Base-by-base conservation (phyloP, 2,113 vertebrate species). In the Gavia stellata region DNA sequence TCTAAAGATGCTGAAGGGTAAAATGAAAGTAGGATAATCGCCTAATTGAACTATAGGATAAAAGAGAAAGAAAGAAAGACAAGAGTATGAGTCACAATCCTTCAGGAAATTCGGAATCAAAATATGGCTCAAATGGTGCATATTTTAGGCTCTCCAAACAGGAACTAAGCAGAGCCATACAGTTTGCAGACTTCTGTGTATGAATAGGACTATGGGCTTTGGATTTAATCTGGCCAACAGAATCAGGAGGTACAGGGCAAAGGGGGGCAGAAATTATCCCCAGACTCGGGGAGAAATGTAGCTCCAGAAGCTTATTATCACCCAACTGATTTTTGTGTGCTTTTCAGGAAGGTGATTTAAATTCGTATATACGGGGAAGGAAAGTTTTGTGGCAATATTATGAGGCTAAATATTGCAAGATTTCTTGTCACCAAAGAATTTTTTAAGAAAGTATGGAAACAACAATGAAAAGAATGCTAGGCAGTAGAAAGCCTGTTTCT, bases 1-100 rank as follows among this genome's bases (percentile, higher is more conserved):
- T 86, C 59, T 92, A 67, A 91, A 89, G 68, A 81, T 87, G 72
- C 68, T 92, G 89, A 95, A 81, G 72, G 80, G 50, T 74, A 84
- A 86, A 94, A 92, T 31, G 20, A 91, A 94, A 90, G 75, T 78
- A 91, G 62, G 63, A 73, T 70, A 83, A 82, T 47, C 31, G 13
- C 7, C 23, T 71, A 68, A 75, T 21, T 81, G 73, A 92, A 65
- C 28, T 88, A 44, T 3, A 44, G 6, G 23, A 70, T 26, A 47
- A 82, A 75, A 71, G 18, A 65, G 21, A 38, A 29, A 29, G 40
- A 28, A 16, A 20, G 12, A 9, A 5, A 24, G n/a, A 61, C 17
- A 59, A 33, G 19, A 38, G 17, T 17, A 25, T 40, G 52, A 88
- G 62, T 38, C 29, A 62, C 20, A 45, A 19, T 52, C 36, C 26